Evolutionary conservation across 2,888 invertebrate genomes (phyloP), one percentile per base, ranked within the genome.

Genomic region (Phalangium opilio): DNA sequence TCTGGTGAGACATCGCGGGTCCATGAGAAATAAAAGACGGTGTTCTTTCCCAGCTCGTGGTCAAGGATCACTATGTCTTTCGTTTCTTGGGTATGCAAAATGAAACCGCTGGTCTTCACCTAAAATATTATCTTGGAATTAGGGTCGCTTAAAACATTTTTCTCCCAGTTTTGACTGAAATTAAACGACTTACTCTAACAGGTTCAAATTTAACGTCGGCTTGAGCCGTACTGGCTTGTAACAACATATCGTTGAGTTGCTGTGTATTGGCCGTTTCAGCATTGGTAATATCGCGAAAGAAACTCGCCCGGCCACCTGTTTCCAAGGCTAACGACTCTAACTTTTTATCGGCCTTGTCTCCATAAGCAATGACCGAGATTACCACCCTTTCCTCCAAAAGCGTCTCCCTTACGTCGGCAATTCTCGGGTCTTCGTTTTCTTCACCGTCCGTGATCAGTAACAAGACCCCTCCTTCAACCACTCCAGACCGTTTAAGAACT

Each of bases 321-420:
- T 51, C 45, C 7, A 47, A 40, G 8, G 55, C 51, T 44, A 55
- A 49, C 15, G 50, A 47, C 43, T 55, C 54, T 19, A 57, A 21
- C 12, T 58, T 58, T 1, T 53, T 54, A 17, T 58, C 58, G 4
- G 48, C 53, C n/a, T 50, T 48, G 2, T 55, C 55, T 14, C 59
- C 48, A 17, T 49, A 51, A 11, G 55, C 55, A 18, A 57, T 52
- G 7, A 57, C 50, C 35, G 57, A 55, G 12, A 57, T 49, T n/a
- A 50, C 48, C 12, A 57, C 55, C 32, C 51, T 51, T 8, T 56
- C 46, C 10, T 50, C 47, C n/a, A 55, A n/a, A 2, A 60, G 50
- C 41, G 58, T 47, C 8, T 55, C 51, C 8, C 55, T 39, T 8
- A 57, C 48, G 11, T 52, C 49, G 8, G 50, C 39, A 8, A 58